These are phyloP conservation scores for Drosophila pseudoananassae DNA, from an alignment of 1,140 invertebrate species.

Conservation along the genomic window DNA sequence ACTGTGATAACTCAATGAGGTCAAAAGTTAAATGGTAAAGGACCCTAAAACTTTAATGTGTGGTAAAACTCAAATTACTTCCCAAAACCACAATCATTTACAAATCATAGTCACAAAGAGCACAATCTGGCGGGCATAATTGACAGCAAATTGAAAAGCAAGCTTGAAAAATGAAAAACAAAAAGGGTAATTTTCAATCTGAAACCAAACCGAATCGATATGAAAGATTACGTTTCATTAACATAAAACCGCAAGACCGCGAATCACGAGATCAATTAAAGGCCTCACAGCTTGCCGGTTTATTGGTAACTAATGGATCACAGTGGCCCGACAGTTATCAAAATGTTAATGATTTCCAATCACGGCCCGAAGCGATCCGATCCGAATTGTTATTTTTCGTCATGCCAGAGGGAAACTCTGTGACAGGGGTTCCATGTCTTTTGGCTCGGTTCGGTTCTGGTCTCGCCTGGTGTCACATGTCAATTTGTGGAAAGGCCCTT, in stretches of 20 bases:
- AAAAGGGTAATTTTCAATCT: slow-evolving; percentile 20
- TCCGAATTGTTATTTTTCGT: slow-evolving; percentile 65
- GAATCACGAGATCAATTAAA: slow-evolving; percentile 50
- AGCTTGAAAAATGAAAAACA: slow-evolving; percentile 48
- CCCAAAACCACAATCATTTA: slow-evolving; percentile 8
- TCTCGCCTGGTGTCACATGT: slow-evolving; percentile 71
- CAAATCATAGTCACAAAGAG: slow-evolving; percentile 32
- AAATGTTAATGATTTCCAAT: slow-evolving; percentile 65
- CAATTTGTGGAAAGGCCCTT: slow-evolving; percentile 60
- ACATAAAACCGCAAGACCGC: slow-evolving; percentile 54
- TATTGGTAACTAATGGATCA: slow-evolving; percentile 48
- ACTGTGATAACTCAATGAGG: slow-evolving; percentile 9
- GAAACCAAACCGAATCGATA: slow-evolving; percentile 37
- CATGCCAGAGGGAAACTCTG: slow-evolving; percentile 60
- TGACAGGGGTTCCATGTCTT: slow-evolving; percentile 35
- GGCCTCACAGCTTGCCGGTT: slow-evolving; percentile 34
- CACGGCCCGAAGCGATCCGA: slow-evolving; percentile 33
- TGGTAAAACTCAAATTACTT: neutral
- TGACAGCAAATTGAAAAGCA: slow-evolving; percentile 38
- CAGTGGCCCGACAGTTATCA: slow-evolving; percentile 49
- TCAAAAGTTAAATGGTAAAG: slow-evolving; percentile 1
- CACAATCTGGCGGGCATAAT: slow-evolving; percentile 28
- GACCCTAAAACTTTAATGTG: neutral
- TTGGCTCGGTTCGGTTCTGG: slow-evolving; percentile 21
- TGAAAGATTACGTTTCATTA: slow-evolving; percentile 53